Base-by-base conservation (phyloP, 1,140 invertebrate species). In the Pinna nobilis region DNA sequence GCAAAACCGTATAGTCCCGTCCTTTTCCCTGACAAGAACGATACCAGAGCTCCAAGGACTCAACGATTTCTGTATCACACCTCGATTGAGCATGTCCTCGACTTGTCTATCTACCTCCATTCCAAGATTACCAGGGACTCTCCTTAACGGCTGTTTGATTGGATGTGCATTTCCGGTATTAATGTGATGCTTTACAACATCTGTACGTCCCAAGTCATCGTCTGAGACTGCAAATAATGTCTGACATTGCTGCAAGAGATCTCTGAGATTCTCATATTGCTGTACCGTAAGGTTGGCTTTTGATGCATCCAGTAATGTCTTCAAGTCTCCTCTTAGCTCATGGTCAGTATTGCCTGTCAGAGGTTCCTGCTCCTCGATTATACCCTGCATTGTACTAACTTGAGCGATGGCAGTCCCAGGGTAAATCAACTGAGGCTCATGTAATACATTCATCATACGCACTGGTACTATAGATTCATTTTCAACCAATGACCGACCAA, bases 1-100 rank as follows among this genome's bases (percentile, higher is more conserved):
- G 79, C 90, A 91, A 20, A 91, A 81, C 44, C 91, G 72, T 35
- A 89, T 76, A n/a, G 81, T 71, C 44, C 44, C 44, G 23, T 63
- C 59, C 20, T 39, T 35, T 30, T 63, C 41, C 4, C n/a, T 20
- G 13, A 41, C 59, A n/a, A 63, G 59, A 15, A 63, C 59, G 20
- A 63, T 28, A 23, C 33, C 33, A 23, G 33, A 35, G 7, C 33
- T 37, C 59, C 59, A 63, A 35, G 55, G 20, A 6, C 60, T 65
- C 18, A 35, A 33, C 20, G 49, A 37, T n/a, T 15, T 13, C 7
- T 70, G 33, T 53, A 33, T 61, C 20, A 88, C 47, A 6, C 28
- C 35, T 13, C 28, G 15, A 5, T 68, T 23, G 15, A 32, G 7
- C 55, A 35, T 32, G 20, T 35, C 15, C 39, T 47, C 18, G 60